Evolutionary conservation across 1,140 invertebrate genomes (phyloP).

Genomic region (Physella acuta): DNA sequence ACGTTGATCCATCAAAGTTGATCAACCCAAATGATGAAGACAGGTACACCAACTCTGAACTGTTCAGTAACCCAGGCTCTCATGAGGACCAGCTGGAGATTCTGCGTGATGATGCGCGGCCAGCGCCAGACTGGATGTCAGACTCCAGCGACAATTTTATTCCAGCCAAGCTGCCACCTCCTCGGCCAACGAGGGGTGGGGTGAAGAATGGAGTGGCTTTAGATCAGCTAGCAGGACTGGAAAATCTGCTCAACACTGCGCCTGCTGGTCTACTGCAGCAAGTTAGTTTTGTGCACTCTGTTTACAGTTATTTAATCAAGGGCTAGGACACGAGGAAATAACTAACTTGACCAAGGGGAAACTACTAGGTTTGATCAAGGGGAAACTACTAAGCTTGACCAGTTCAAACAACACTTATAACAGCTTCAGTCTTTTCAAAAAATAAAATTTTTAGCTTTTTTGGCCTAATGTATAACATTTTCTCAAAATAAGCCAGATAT

Average conservation of each 20-base stretch:
- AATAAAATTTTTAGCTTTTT: too few species aligned
- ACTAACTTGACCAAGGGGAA: too few species aligned
- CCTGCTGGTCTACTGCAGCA: constrained; percentile 28
- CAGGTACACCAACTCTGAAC: constrained; percentile 47
- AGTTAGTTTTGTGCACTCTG: constrained; percentile 17
- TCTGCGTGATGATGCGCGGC: constrained; percentile 31
- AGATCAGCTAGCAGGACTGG: constrained; percentile 20
- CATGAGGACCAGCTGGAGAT: constrained; percentile 33
- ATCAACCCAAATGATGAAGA: constrained; percentile 36
- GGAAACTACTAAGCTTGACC: too few species aligned
- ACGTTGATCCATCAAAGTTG: constrained; percentile 29
- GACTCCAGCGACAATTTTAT: constrained; percentile 38
- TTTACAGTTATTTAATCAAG: not conserved
- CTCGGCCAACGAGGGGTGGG: constrained; percentile 16
- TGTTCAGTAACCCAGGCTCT: constrained; percentile 51
- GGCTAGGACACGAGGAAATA: too few species aligned
- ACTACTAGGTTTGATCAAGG: too few species aligned
- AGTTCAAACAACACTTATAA: too few species aligned
- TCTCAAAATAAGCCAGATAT: too few species aligned
- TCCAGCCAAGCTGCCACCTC: constrained; percentile 22
- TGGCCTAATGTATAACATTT: too few species aligned
- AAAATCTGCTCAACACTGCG: constrained; percentile 17
- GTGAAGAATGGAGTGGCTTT: constrained; percentile 2
- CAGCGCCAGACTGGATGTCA: constrained; percentile 38
- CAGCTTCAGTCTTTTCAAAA: too few species aligned